Conservation (phyloP, 2,113 vertebrate genomes). For the Microtus oregoni region DNA sequence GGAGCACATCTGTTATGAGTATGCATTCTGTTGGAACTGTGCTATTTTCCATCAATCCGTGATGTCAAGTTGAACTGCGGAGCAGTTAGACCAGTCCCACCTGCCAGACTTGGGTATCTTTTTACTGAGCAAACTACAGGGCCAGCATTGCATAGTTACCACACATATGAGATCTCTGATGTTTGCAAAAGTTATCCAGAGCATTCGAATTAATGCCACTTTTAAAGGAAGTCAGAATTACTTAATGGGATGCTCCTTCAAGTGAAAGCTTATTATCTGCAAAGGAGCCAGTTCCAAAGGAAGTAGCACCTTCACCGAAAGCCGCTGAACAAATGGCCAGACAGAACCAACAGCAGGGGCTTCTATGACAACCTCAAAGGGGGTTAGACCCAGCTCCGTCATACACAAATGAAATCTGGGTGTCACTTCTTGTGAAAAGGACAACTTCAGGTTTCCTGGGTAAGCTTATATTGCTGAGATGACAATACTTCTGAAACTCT, state of each 20-base stretch:
- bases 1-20: slow-evolving; percentile 25
- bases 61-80: neutral
- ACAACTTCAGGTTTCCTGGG: slow-evolving; percentile 15
- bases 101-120: neutral
- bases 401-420: slow-evolving; percentile 40
- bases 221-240: slow-evolving; percentile 46
- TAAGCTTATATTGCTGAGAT: slow-evolving; percentile 53
- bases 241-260: slow-evolving; percentile 54
- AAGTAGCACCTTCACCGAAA: slow-evolving; percentile 36
- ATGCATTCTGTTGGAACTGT: slow-evolving; percentile 18
- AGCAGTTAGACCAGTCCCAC: neutral
- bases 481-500: slow-evolving; percentile 49
- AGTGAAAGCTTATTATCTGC: slow-evolving; percentile 25
- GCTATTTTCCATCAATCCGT: slow-evolving; percentile 26
- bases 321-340: slow-evolving; percentile 51
- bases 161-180: neutral
- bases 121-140: neutral
- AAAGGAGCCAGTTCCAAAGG: slow-evolving; percentile 18
- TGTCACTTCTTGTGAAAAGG: slow-evolving; percentile 37
- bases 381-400: neutral
- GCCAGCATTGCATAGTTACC: neutral
- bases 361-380: neutral
- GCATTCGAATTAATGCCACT: slow-evolving; percentile 46
- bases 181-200: neutral
- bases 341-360: slow-evolving; percentile 9